Evolutionary conservation across 2,797 vertebrate species (phyloP), one percentile per base, ranked within the genome.

Genomic region (Liasis olivaceus): DNA sequence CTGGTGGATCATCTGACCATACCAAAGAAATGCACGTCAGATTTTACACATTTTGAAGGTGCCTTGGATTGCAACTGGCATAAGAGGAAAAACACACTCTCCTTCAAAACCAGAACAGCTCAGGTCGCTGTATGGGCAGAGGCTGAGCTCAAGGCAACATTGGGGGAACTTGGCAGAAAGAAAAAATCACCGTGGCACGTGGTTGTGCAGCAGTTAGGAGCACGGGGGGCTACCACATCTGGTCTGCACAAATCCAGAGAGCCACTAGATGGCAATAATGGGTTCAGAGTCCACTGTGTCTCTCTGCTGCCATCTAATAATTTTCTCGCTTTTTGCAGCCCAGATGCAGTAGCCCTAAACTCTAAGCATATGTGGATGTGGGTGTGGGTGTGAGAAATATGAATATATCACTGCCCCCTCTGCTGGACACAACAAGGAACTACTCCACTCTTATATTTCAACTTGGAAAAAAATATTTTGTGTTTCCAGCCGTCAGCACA

Each of bases 391-490:
- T n/a, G n/a, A 31, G 26, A 72, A 84, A 58, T 60, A 90, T 12
- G 58, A 91, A 47, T 72, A 58, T 36, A 91, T 59, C 20, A 58
- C 31, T 88, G 86, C 92, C 51, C 89, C 86, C 92, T 81, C 72
- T 93, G 51, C 92, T 93, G 92, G 85, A 59, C 28, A 64, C 56
- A 26, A 84, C 24, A 31, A 84, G 47, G 47, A 91, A 91, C 47
- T 51, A 20, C 4, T 22, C 28, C 63, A 14, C 26, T 88, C 9
- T 93, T 88, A 63, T 47, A 9, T 5, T 58, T 69, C 22, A 66
- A 24, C 14, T 31, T 88, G 64, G 9, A 12, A 62, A 93, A 77
- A 42, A 91, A 93, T 81, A 81, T 47, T 90, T 64, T 13, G 62
- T 54, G 81, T 90, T 88, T 88, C 59, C 51, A 56, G 59, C 20